These are phyloP conservation scores for Mandrillus leucophaeus DNA, from an alignment of 2,113 vertebrate species.

Conservation along the genomic window DNA sequence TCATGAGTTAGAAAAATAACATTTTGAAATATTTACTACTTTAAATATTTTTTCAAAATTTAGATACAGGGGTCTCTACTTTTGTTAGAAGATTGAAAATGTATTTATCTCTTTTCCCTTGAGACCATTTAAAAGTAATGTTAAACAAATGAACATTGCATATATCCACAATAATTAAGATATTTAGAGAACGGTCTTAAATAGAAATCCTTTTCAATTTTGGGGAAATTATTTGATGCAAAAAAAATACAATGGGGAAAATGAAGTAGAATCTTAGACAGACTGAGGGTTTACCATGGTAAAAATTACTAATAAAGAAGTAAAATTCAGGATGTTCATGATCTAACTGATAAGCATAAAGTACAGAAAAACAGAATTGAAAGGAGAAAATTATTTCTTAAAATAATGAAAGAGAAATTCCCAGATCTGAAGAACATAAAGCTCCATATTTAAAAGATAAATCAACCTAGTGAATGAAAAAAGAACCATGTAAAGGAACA, in stretches of 20 bases:
- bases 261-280: neutral
- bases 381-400: neutral
- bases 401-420: neutral
- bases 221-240: neutral
- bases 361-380: neutral
- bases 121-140: neutral
- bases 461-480: neutral
- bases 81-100: neutral
- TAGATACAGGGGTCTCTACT: neutral
- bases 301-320: neutral
- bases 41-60: neutral
- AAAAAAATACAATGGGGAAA: neutral
- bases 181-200: neutral
- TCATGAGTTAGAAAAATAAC: neutral
- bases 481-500: neutral
- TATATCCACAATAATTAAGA: neutral
- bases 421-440: neutral
- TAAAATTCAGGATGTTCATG: neutral
- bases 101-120: neutral
- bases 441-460: neutral
- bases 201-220: neutral
- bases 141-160: neutral
- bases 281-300: neutral
- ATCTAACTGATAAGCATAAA: neutral
- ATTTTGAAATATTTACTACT: neutral